phyloP scores from a whole-genome alignment of 2,113 vertebrate species.

The Archocentrus centrarchus region DNA sequence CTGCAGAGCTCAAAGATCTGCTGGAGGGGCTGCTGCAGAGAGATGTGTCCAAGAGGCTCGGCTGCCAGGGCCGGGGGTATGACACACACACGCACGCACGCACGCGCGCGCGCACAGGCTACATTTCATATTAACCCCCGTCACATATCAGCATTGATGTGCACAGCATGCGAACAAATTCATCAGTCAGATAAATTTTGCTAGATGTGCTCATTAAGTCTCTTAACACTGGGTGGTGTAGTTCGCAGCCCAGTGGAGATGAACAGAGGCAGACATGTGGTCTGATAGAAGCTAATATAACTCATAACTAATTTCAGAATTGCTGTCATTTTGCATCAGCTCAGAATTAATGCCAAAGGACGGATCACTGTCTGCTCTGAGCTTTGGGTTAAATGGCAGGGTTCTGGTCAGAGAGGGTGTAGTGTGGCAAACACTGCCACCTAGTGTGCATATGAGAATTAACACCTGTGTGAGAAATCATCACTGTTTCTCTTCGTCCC shows the following conservation, averaged over 20 bases:
- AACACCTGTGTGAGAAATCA: background rate
- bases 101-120: background rate
- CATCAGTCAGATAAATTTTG: constrained; percentile 9
- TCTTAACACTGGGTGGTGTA: background rate
- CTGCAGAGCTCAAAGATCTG: constrained; percentile 90
- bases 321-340: constrained; percentile 13
- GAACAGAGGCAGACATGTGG: background rate
- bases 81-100: constrained; percentile 34
- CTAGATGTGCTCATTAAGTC: constrained; percentile 8
- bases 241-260: background rate
- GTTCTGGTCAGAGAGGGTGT: background rate
- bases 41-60: constrained; percentile 91
- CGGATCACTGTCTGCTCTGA: constrained; percentile 20
- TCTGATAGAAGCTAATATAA: background rate
- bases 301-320: constrained; percentile 31
- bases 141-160: background rate
- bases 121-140: background rate
- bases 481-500: background rate
- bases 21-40: constrained; percentile 93
- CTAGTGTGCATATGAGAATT: constrained; percentile 42
- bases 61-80: constrained; percentile 92
- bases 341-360: background rate
- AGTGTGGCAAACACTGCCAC: constrained; percentile 59
- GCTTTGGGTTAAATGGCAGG: background rate
- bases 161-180: background rate